phyloP scores from a whole-genome alignment of 1,140 invertebrate species.

The Drosophila kohkoa region DNA sequence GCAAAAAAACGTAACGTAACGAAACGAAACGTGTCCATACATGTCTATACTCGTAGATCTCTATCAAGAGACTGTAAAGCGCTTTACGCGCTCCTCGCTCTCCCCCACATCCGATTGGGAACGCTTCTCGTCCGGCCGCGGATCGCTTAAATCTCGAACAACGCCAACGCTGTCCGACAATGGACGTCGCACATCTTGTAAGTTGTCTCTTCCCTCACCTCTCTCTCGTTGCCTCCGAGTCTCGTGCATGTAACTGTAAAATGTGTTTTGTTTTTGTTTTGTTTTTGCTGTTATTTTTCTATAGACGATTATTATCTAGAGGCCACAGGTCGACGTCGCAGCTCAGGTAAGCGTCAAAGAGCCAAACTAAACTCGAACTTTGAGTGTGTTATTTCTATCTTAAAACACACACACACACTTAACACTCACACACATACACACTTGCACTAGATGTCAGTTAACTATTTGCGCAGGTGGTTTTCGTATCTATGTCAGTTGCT shows the following conservation, averaged over 20 bases:
- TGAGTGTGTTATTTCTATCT: constrained; percentile 23
- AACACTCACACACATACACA: neutral
- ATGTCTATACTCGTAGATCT: constrained; percentile 62
- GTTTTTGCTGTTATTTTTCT: constrained; percentile 47
- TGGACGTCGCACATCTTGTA: constrained; percentile 80
- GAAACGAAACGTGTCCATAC: constrained; percentile 33
- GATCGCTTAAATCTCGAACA: constrained; percentile 69
- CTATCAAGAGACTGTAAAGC: constrained; percentile 84
- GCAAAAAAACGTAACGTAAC: constrained; percentile 5
- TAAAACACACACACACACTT: constrained; percentile 15
- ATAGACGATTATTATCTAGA: constrained; percentile 84
- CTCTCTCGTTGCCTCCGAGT: constrained; percentile 5
- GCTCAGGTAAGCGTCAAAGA: constrained; percentile 81
- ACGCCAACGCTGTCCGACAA: constrained; percentile 63
- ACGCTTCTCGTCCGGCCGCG: constrained; percentile 73
- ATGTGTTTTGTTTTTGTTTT: constrained; percentile 59
- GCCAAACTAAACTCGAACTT: neutral
- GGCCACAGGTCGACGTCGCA: constrained; percentile 83
- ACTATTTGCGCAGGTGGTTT: constrained; percentile 75
- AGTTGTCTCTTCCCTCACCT: constrained; percentile 42
- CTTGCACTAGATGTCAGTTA: constrained; percentile 50
- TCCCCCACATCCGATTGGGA: constrained; percentile 83
- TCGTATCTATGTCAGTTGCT: constrained; percentile 76
- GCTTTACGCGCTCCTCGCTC: constrained; percentile 84
- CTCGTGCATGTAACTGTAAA: constrained; percentile 46